Evolutionary conservation across 1,140 invertebrate species (phyloP).

Genomic region (Drosophila lacteicornis): DNA sequence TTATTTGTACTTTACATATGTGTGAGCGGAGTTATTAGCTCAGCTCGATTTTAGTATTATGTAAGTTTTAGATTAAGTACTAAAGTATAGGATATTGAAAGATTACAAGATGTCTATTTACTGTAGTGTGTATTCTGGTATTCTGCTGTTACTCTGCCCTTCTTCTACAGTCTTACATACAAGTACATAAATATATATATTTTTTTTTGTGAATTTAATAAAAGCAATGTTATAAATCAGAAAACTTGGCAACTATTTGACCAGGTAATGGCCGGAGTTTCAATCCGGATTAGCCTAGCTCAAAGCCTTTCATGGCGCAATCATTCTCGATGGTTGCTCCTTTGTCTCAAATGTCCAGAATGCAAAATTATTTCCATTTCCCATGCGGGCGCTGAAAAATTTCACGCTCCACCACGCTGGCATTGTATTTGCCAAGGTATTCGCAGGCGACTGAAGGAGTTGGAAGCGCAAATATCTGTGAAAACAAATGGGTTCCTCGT

Average conservation of each 20-base stretch:
- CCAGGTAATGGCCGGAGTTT: neutral
- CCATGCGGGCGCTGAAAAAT: slow-evolving; percentile 27
- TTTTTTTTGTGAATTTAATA: neutral
- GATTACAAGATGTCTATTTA: too few relatives aligned
- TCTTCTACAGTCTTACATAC: too few relatives aligned
- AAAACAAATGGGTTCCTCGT: slow-evolving; percentile 80
- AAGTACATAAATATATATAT: too few relatives aligned
- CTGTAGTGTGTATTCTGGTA: too few relatives aligned
- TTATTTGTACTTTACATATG: too few relatives aligned
- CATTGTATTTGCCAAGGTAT: slow-evolving; percentile 39
- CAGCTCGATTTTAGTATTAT: too few relatives aligned
- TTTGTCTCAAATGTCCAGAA: slow-evolving; percentile 37
- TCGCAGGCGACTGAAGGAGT: slow-evolving; percentile 15
- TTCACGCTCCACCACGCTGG: slow-evolving; percentile 32
- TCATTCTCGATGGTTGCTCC: slow-evolving; percentile 7
- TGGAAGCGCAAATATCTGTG: slow-evolving; percentile 51
- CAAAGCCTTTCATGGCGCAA: slow-evolving; percentile 1
- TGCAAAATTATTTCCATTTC: slow-evolving; percentile 43
- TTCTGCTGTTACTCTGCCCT: too few relatives aligned
- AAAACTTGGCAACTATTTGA: neutral
- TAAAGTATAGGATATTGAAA: too few relatives aligned
- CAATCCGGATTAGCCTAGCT: slow-evolving; percentile 3
- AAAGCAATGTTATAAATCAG: neutral
- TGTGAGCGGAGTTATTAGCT: too few relatives aligned
- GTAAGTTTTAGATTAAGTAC: too few relatives aligned